Conservation (phyloP, 2,797 vertebrate genomes). For the Eleutherodactylus coqui region DNA sequence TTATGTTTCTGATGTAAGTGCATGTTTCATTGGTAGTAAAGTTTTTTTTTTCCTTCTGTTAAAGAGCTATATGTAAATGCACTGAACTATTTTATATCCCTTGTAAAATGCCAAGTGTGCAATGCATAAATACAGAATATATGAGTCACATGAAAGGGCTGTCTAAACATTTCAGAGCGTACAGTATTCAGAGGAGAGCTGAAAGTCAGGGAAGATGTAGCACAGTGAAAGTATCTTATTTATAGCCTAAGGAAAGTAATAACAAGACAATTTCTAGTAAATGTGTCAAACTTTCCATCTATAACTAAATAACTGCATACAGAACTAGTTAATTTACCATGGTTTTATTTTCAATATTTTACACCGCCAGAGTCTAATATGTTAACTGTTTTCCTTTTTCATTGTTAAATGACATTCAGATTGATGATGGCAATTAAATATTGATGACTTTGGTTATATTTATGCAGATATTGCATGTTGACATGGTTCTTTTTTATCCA, state of each 20-base stretch:
- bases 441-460: too few relatives aligned
- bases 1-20: slow-evolving; percentile 7
- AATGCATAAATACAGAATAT: slow-evolving; percentile 41
- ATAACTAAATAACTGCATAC: neutral
- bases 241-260: neutral
- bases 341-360: too few relatives aligned
- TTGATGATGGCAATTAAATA: too few relatives aligned
- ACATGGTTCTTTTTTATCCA: too few relatives aligned
- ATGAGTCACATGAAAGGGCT: slow-evolving; percentile 30
- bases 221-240: neutral
- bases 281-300: neutral
- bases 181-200: slow-evolving; percentile 22
- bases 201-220: slow-evolving; percentile 8
- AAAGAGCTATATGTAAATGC: slow-evolving; percentile 33
- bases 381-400: too few relatives aligned
- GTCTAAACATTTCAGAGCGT: slow-evolving; percentile 25
- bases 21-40: slow-evolving; percentile 21
- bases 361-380: too few relatives aligned
- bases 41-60: neutral
- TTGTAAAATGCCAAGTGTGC: slow-evolving; percentile 46
- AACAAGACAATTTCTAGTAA: slow-evolving; percentile 11
- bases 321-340: neutral
- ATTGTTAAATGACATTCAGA: too few relatives aligned
- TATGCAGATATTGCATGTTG: too few relatives aligned
- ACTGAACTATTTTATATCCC: slow-evolving; percentile 39